These are phyloP conservation scores for Drosophila miranda DNA, from an alignment of 1,140 invertebrate genomes.

Conservation along the genomic window DNA sequence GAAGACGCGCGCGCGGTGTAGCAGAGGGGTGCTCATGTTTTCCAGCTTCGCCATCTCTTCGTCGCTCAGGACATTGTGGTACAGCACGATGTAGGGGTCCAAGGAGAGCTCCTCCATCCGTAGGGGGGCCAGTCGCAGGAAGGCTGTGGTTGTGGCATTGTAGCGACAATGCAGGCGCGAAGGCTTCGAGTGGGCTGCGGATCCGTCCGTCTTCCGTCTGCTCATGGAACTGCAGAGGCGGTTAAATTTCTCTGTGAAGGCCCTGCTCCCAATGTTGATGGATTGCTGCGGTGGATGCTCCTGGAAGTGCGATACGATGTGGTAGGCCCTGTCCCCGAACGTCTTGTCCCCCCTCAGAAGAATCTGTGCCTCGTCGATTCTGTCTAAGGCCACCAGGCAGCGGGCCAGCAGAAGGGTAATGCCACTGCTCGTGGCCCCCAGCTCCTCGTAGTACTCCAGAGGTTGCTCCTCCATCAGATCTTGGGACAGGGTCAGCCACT, in stretches of 20 bases:
- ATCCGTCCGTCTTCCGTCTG: no score
- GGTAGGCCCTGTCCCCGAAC: no score
- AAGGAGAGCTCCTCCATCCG: constrained; percentile 94
- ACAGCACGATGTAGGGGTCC: constrained; percentile 92
- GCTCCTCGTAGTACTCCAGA: neutral
- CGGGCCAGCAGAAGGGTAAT: constrained; percentile 9
- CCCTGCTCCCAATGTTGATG: no score
- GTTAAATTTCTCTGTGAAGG: no score
- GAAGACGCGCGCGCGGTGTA: no score
- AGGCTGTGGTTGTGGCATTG: constrained; percentile 87
- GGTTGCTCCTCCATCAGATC: no score
- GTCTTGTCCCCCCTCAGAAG: no score
- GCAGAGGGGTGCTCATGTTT: no score
- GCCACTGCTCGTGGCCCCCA: constrained; percentile 10
- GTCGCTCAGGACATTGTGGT: constrained; percentile 93
- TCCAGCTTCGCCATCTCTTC: constrained; percentile 88
- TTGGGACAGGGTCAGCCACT: no score
- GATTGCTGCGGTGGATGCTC: no score
- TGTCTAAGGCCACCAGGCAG: neutral
- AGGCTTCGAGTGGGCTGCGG: neutral
- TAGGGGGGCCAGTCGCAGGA: constrained; percentile 91
- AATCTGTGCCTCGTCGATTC: neutral
- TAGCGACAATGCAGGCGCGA: constrained; percentile 89
- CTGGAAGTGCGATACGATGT: no score
- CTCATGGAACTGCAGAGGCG: neutral